These are phyloP conservation scores for Pseudachorutes palmiensis DNA, from an alignment of 1,140 invertebrate genomes.

Conservation along the genomic window DNA sequence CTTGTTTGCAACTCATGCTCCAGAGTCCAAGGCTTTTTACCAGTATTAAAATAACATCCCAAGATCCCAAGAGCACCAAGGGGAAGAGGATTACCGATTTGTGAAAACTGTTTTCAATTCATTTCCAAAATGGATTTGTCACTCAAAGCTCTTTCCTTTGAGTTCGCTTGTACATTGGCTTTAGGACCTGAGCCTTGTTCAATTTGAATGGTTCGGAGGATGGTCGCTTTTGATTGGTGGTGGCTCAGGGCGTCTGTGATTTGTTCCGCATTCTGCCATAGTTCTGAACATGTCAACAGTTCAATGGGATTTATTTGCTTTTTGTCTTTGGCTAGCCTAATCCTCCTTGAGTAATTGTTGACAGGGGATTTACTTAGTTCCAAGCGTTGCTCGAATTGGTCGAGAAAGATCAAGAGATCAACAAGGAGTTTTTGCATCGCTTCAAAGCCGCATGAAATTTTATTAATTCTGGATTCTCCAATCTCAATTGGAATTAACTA, in stretches of 20 bases:
- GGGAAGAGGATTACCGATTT: neutral
- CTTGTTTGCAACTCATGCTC: too few relatives aligned
- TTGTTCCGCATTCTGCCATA: neutral
- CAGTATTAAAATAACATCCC: too few relatives aligned
- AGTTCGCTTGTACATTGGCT: neutral
- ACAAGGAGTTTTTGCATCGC: neutral
- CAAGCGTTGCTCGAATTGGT: too few relatives aligned
- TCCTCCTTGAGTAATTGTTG: neutral
- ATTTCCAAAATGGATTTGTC: neutral
- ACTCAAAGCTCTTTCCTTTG: neutral
- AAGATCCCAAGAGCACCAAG: too few relatives aligned
- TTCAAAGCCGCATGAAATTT: too few relatives aligned
- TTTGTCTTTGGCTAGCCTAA: conserved; percentile 4
- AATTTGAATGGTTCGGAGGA: neutral
- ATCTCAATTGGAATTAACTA: too few relatives aligned
- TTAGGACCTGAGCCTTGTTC: neutral
- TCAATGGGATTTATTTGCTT: conserved; percentile 10
- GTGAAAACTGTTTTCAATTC: neutral
- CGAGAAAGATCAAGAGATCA: neutral
- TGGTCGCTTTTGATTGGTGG: neutral
- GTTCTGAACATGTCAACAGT: neutral
- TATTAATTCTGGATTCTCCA: too few relatives aligned
- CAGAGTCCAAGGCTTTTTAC: too few relatives aligned
- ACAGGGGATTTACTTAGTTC: too few relatives aligned
- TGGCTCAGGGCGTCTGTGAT: neutral